Evolutionary conservation across 2,888 invertebrate genomes (phyloP), one percentile per base, ranked within the genome.

Genomic region (Morinoia aosen): DNA sequence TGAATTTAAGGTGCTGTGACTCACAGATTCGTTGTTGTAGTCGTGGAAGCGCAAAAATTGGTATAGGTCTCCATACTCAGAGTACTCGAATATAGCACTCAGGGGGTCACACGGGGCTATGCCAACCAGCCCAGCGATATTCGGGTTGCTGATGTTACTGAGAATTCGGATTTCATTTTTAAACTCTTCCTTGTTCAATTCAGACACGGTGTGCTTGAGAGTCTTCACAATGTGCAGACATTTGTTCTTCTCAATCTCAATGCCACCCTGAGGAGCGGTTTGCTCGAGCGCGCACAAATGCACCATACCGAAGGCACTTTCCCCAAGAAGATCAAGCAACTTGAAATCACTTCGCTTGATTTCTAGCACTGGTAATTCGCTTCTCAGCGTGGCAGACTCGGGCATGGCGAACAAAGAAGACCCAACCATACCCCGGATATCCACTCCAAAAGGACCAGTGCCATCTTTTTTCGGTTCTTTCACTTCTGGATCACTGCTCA

Each of bases 31-130:
- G 94, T 98, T 98, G 97, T 98, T 98, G 88, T 98, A 98, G 19
- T 97, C 97, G 97, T 98, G 98, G n/a, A 98, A 98, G 97, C 98
- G 98, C 91, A 98, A 97, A 97, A 98, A 98, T 97, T 98, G 98
- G 96, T 98, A 98, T 96, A 99, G 98, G 97, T 99, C 99, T 58
- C 98, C 98, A 96, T 98, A 98, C 97, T 98, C 98, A 97, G 98
- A 98, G 97, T 99, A 98, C 97, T 99, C 99, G 97, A 99, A 98
- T 33, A 99, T 98, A 97, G 98, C 98, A 97, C 98, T 98, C 97
- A 98, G 98, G 14, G 99, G 99, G 97, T 99, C 98, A 96, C 97
- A 97, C 91, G 98, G 98, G 97, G 98, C 98, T 97, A 98, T 98
- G 48, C 98, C 99, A 95, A 99, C 98, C 96, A 99, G 98, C 96